These are phyloP conservation scores for Emys orbicularis DNA, from an alignment of 2,797 vertebrate species.

Conservation along the genomic window DNA sequence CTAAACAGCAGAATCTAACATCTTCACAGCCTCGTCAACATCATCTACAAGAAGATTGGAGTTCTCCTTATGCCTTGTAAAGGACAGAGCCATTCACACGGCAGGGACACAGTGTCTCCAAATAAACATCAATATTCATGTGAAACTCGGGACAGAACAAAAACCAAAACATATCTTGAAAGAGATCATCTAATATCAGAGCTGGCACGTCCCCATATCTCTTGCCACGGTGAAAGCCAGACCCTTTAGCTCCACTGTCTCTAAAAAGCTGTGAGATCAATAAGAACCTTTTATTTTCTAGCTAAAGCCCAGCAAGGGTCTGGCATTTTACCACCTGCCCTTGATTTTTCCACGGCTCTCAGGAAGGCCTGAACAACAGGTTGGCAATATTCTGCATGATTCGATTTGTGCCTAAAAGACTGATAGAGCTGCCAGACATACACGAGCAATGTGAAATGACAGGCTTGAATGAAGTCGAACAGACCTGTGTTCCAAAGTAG, in stretches of 20 bases:
- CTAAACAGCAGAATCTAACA: not conserved
- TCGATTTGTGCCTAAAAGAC: not conserved
- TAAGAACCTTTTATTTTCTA: not conserved
- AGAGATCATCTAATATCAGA: not conserved
- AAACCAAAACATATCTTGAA: not conserved
- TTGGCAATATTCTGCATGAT: not conserved
- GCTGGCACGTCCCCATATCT: not conserved
- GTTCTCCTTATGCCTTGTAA: not conserved
- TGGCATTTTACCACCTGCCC: not conserved
- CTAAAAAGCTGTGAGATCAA: not conserved
- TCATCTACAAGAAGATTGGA: not conserved
- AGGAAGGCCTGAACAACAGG: not conserved
- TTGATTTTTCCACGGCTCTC: not conserved
- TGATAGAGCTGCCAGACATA: not conserved
- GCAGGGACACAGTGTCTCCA: not conserved
- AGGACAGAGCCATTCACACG: not conserved
- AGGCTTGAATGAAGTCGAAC: not conserved
- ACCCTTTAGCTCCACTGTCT: not conserved
- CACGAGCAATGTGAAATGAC: rapidly evolving
- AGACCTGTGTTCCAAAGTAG: not conserved
- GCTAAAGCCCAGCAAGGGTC: not conserved
- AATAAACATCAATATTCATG: constrained; percentile 42
- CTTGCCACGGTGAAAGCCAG: not conserved
- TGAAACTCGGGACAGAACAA: not conserved
- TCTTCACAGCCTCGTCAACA: not conserved